Percentiles rank a stretch among this genome's conserved stretches.
Conservation (phyloP, 1,140 invertebrate genomes). For the Tyrophagus putrescentiae region DNA sequence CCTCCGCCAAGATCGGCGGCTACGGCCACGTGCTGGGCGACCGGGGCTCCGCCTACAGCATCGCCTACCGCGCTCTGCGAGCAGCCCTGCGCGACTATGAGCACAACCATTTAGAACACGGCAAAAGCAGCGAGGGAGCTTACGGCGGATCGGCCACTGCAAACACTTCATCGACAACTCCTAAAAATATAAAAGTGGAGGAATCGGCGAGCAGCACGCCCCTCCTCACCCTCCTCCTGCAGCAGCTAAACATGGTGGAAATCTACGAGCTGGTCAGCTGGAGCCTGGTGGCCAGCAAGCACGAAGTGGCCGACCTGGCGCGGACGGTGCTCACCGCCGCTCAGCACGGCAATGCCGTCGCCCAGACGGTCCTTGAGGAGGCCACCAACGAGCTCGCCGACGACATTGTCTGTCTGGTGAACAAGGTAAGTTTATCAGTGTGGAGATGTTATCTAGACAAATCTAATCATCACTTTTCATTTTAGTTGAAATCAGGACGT, state of each 20-base stretch:
- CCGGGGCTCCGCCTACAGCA: conserved; percentile 13
- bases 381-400: conserved; percentile 9
- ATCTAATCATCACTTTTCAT: background rate
- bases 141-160: background rate
- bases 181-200: background rate
- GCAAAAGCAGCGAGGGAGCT: background rate
- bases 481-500: background rate
- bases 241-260: conserved; percentile 2
- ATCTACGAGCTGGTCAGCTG: conserved; percentile 18
- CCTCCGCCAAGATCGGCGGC: conserved; percentile 1
- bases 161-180: no score
- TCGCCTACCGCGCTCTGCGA: conserved; percentile 6
- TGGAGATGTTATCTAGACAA: background rate
- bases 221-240: background rate
- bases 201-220: background rate
- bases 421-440: conserved; percentile 6
- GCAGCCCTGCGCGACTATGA: conserved; percentile 10
- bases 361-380: background rate
- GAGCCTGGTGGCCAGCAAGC: conserved; percentile 10
- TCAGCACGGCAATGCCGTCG: background rate
- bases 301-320: conserved; percentile 9
- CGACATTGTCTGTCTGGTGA: conserved; percentile 7
- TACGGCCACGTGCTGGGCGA: conserved; percentile 15
- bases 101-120: conserved; percentile 12
- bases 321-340: background rate